Conservation (phyloP, 2,113 vertebrate genomes). For the Charadrius vociferus region DNA sequence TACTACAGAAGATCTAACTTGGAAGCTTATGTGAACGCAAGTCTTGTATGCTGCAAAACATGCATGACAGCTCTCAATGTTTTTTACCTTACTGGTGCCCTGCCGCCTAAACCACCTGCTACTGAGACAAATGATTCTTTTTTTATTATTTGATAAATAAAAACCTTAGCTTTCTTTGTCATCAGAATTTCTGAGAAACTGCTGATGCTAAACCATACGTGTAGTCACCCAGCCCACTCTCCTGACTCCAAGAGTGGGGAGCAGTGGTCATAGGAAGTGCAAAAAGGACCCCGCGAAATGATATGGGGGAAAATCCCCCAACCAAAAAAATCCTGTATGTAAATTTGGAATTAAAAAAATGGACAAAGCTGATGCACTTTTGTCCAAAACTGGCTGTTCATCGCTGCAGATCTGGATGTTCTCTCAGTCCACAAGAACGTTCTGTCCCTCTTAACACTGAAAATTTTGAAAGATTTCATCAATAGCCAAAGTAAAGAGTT, state of each 20-base stretch:
- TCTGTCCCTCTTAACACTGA: neutral
- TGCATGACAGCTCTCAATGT: neutral
- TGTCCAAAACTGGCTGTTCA: neutral
- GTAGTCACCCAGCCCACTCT: neutral
- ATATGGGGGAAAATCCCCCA: neutral
- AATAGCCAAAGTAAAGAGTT: neutral
- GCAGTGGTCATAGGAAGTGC: neutral
- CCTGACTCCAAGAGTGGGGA: neutral
- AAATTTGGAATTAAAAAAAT: neutral
- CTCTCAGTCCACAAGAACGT: neutral
- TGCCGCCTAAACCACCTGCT: neutral
- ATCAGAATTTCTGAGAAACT: neutral
- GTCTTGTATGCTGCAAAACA: neutral
- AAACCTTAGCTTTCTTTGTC: neutral
- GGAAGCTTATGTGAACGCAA: neutral
- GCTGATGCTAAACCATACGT: neutral
- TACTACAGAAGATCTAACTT: neutral
- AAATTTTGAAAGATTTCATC: neutral
- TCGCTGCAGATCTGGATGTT: neutral
- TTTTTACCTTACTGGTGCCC: neutral
- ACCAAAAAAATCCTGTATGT: neutral
- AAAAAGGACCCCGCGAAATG: neutral
- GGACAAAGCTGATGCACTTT: neutral
- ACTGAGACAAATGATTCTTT: neutral
- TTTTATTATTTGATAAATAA: neutral